These are phyloP conservation scores for Leucophenga varia DNA, from an alignment of 1,140 invertebrate genomes.

Conservation along the genomic window DNA sequence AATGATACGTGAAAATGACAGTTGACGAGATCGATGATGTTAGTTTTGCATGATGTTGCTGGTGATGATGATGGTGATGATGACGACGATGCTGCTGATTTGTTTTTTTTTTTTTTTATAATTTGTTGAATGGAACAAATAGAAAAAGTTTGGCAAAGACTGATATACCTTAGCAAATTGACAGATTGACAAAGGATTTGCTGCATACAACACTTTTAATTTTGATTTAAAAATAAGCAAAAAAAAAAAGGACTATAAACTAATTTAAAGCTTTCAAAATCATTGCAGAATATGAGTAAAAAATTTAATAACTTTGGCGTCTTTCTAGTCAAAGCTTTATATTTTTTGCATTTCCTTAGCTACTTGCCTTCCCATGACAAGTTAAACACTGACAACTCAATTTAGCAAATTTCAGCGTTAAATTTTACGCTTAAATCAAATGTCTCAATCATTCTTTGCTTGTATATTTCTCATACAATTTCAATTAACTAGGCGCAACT, in stretches of 20 bases:
- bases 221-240: conserved; percentile 33
- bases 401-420: background rate
- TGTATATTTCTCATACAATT: conserved; percentile 29
- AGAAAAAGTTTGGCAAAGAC: conserved; percentile 17
- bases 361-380: too few relatives aligned
- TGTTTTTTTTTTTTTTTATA: too few relatives aligned
- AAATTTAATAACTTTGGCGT: too few relatives aligned
- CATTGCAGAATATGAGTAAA: too few relatives aligned
- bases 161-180: conserved; percentile 53
- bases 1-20: conserved; percentile 55
- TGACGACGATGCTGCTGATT: conserved; percentile 21
- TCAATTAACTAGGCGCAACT: conserved; percentile 46
- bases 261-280: too few relatives aligned
- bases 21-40: conserved; percentile 54
- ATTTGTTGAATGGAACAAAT: background rate
- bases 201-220: conserved; percentile 18
- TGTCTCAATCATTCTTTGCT: background rate
- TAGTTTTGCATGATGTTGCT: conserved; percentile 41
- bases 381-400: background rate
- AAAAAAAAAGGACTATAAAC: too few relatives aligned
- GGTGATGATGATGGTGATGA: conserved; percentile 22
- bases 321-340: too few relatives aligned
- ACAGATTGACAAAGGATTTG: conserved; percentile 38
- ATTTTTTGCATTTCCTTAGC: too few relatives aligned
- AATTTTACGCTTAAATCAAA: conserved; percentile 20